Evolutionary conservation across 2,888 invertebrate species (phyloP), one percentile per base, ranked within the genome.

Genomic region (Steinernema carpocapsae): DNA sequence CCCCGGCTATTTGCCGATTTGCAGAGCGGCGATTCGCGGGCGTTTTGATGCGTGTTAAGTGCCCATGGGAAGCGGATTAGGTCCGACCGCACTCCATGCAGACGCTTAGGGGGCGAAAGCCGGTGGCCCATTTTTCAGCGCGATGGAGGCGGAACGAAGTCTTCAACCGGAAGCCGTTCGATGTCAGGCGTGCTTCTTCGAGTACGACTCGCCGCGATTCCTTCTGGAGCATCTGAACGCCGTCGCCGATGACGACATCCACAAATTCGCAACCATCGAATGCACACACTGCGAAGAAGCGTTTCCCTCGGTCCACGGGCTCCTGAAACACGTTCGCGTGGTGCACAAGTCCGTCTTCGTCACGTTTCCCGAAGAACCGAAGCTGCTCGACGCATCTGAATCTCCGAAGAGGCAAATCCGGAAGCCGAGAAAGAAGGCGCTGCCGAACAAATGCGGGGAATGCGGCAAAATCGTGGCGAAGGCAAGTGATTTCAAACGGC

Each of bases 381-480:
- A 43, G 10, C 12, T 19, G 70, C 14, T 12, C 0, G 10, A 29
- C 32, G 29, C 71, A 32, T 6, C 24, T 14, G 4, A 29, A 46
- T 45, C 48, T 3, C 29, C 43, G 48, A 19, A 70, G 12, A 24
- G 32, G 32, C 24, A 64, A 17, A 46, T 43, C 17, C 12, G 51
- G 14, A 72, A 6, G n/a, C 10, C n/a, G 1, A 52, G 19, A 72
- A 43, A 4, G 0, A 42, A 14, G 32, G 74, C 48, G 37, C 37
- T 37, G 17, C 76, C 76, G 14, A 74, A 72, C 32, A 24, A 29
- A 7, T 83, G 83, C 64, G 51, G 24, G 6, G 37, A 73, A 2
- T 83, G 83, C 72, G 48, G 51, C 3, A 83, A 83, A 70, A 52
- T 72, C 3, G 83, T 83, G 73, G 72, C 73, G 14, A 74, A 81